These are phyloP conservation scores for Drosophila tanythrix DNA, from an alignment of 2,888 invertebrate genomes.

Conservation along the genomic window DNA sequence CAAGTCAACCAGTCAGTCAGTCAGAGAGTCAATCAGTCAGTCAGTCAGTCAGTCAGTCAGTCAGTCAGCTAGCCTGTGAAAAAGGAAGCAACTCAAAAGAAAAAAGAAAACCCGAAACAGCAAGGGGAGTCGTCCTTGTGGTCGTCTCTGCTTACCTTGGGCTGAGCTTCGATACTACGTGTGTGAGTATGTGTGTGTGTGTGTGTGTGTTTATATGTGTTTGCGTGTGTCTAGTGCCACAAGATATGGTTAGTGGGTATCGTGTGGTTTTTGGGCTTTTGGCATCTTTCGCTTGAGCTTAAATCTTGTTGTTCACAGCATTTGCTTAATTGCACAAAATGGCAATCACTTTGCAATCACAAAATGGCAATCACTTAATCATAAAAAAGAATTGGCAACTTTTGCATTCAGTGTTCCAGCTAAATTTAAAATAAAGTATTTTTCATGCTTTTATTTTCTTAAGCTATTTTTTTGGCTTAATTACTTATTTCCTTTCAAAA, in stretches of 20 bases:
- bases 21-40: constrained; percentile 38
- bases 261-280: neutral
- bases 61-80: constrained; percentile 15
- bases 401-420: neutral
- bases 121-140: constrained; percentile 7
- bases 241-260: constrained; percentile 35
- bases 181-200: neutral
- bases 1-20: constrained; percentile 36
- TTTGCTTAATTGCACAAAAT: constrained; percentile 23
- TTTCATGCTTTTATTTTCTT: constrained; percentile 4
- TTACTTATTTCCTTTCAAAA: too few species aligned
- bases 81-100: neutral
- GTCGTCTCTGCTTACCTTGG: neutral
- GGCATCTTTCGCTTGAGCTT: constrained; percentile 1
- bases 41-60: constrained; percentile 28
- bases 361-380: neutral
- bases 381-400: neutral
- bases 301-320: constrained; percentile 20
- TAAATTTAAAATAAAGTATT: neutral
- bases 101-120: neutral
- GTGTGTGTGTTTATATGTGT: neutral
- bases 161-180: neutral
- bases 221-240: constrained; percentile 22
- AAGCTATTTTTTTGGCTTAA: too few species aligned
- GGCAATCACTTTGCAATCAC: neutral